Evolutionary conservation across 2,113 vertebrate genomes (phyloP), one percentile per base, ranked within the genome.

Genomic region (Silurus asotus): DNA sequence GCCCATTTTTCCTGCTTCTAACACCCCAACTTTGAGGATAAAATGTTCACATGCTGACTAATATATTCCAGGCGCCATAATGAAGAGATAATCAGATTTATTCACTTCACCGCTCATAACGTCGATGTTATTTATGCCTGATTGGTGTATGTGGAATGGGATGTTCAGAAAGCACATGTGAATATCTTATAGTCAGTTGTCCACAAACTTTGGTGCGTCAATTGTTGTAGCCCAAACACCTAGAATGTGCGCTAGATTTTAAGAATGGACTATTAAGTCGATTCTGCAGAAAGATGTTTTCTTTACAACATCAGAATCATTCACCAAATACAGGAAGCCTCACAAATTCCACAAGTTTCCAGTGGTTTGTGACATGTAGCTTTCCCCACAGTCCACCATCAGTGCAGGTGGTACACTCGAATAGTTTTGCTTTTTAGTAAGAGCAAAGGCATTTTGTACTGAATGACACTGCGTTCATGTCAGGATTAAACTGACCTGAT

Each of bases 401-500:
- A 19, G 69, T 69, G 65, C 65, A 37, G 45, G 19, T 45, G 28
- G 7, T 11, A 51, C 1, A 11, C 70, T 74, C 8, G 4, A 74
- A 23, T 49, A 74, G 20, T 23, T 45, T 55, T 25, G 72, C 61
- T 61, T 45, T 37, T 37, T 37, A 6, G 23, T 48, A 19, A 20
- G 49, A 48, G 28, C 20, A 65, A 56, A 74, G 49, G 6, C 55
- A 51, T 82, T 82, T 75, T 72, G 11, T 59, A 61, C 59, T 74
- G 23, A 48, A 83, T 58, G 15, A 2, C 28, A 55, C 48, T 75
- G 69, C 69, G 48, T 77, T 37, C 59, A 77, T 64, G n/a, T 56
- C 75, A 28, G 53, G 75, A 87, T 81, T 86, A 77, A 48, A 87
- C 53, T 78, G 86, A 83, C 85, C 79, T 76, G 88, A 81, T 89